phyloP scores from a whole-genome alignment of 2,888 invertebrate genomes.

The Perizoma flavofasciatum region DNA sequence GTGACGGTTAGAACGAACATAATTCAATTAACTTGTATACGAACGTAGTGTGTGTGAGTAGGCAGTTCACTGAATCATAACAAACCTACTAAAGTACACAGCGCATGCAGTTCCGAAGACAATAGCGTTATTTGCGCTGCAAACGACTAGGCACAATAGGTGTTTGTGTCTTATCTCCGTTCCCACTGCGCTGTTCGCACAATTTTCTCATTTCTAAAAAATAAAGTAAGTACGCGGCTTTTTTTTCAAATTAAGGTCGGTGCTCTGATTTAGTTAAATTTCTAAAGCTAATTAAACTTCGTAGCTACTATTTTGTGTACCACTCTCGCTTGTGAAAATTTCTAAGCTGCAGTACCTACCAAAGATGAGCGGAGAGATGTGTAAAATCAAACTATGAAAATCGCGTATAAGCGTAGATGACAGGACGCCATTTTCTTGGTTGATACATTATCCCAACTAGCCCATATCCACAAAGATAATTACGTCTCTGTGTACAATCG shows the following conservation, averaged over 20 bases:
- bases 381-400: too few relatives aligned
- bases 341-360: neutral
- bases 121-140: constrained; percentile 66
- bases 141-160: constrained; percentile 65
- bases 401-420: too few relatives aligned
- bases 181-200: constrained; percentile 74
- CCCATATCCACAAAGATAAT: too few relatives aligned
- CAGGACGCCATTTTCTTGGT: too few relatives aligned
- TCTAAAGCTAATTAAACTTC: constrained; percentile 6
- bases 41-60: too few relatives aligned
- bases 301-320: neutral
- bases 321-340: constrained; percentile 4
- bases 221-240: constrained; percentile 43
- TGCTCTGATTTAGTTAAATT: constrained; percentile 40
- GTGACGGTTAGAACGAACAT: too few relatives aligned
- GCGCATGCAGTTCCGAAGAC: constrained; percentile 41
- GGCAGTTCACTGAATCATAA: constrained; percentile 18
- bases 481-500: too few relatives aligned
- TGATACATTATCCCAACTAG: too few relatives aligned
- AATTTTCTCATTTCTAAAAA: constrained; percentile 62
- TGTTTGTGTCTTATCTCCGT: constrained; percentile 67
- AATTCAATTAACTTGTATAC: too few relatives aligned
- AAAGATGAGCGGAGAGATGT: too few relatives aligned
- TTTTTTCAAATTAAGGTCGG: constrained; percentile 58
- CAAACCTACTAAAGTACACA: constrained; percentile 23